Evolutionary conservation across 2,113 vertebrate genomes (phyloP), one percentile per base, ranked within the genome.

Genomic region (Corythaixoides concolor): DNA sequence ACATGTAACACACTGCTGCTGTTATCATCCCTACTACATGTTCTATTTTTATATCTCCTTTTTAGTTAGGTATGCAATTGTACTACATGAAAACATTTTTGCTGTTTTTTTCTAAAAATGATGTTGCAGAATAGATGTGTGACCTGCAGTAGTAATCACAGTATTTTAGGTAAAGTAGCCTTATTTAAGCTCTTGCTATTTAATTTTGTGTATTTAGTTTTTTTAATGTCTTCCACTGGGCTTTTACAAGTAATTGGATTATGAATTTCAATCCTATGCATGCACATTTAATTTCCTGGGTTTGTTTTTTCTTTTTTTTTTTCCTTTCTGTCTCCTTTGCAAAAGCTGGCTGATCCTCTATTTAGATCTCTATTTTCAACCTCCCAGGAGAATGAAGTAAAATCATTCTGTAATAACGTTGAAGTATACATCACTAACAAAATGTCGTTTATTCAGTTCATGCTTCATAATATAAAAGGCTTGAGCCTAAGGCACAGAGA

Each of bases 401-500:
- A 93, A 89, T 27, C 35, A 85, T 73, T 96, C 56, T 52, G 49
- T 88, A 93, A 88, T 81, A 94, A 63, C 19, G 37, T 16, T 88
- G 81, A 95, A 93, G 69, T 75, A n/a, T 18, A 85, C 35, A 68
- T 90, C 89, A 86, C 59, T 43, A 77, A 89, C 69, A 19, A 88
- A 95, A 94, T 74, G 72, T 85, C 22, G 0, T 80, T 95, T 53
- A 58, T 92, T 82, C 66, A 85, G 80, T 73, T 95, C 93, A 92
- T 78, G 86, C 92, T 92, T 91, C 93, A 80, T 63, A 74, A 49
- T 93, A 75, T 30, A 80, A 95, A 96, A 94, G 89, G 49, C 94
- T 55, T 62, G 70, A 92, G 94, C 95, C 94, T 92, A 76, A 94
- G 93, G 95, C 95, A 90, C 74, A 96, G 80, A 96, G 90, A 97